Base-by-base conservation (phyloP, 2,113 vertebrate species). In the Peromyscus leucopus region DNA sequence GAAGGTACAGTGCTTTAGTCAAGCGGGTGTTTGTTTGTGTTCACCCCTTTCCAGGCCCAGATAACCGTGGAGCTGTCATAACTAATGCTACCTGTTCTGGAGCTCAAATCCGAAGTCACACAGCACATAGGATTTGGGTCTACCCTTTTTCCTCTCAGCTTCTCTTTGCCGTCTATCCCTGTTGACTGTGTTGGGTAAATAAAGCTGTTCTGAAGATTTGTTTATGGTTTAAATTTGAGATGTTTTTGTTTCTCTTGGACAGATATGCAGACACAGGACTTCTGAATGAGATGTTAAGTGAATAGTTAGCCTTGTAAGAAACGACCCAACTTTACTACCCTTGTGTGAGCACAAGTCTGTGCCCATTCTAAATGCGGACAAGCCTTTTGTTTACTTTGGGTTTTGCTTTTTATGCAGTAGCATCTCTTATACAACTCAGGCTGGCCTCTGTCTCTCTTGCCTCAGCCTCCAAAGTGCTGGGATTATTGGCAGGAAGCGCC, bases 211-310 rank as follows among this genome's bases (percentile, higher is more conserved):
- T 85, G 75, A 89, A 51, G 57, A 91, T 79, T 76, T 75, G 48
- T 48, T 24, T 63, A 31, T 42, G 11, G 3, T 85, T 84, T 96
- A 78, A 22, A 79, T 57, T 21, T 83, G 72, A 89, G 48, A 28
- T 63, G 21, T 22, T 61, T 94, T 84, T 46, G 74, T 95, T 93
- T 97, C 22, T 92, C 17, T 89, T 72, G 48, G 33, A 26, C 67
- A 95, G 69, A 93, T 67, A 90, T 33, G 39, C 71, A 78, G 42
- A 26, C 84, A 39, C 16, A 11, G 16, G 65, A 65, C 84, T 85
- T 82, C 57, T 79, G 86, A 17, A 26, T 94, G 80, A 74, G n/a
- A 39, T 24, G 31, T n/a, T 59, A 92, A 42, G 5, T 67, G 24
- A 21, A 71, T 83, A 16, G 7, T 67, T 75, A 59, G 22, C 39